A percentile compares a stretch with the other conserved stretches of the same genome.
Evolutionary conservation across 2,113 vertebrate genomes (phyloP).

Genomic region (Antechinus stuartii): DNA sequence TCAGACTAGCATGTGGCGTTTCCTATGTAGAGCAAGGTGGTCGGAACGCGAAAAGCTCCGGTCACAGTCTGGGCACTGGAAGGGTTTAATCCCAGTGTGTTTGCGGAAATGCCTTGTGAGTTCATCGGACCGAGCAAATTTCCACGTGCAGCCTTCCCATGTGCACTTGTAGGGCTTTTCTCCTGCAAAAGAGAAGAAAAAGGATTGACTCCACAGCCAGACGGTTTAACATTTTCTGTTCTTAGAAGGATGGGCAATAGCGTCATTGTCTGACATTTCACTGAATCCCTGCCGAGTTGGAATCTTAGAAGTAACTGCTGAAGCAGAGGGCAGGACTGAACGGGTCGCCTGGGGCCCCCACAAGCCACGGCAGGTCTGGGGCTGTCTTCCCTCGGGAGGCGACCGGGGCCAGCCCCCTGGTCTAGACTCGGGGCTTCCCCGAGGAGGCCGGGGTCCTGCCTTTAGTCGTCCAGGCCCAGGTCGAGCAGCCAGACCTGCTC

Average conservation of each 20-base stretch:
- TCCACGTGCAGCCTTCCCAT: conserved; percentile 99
- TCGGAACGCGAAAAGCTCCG: conserved; percentile 98
- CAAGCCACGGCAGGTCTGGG: no score
- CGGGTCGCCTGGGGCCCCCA: no score
- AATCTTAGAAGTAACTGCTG: no score
- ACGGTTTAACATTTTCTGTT: not conserved
- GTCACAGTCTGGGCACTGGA: conserved; percentile 98
- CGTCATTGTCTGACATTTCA: no score
- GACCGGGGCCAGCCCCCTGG: no score
- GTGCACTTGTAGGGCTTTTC: conserved; percentile 99
- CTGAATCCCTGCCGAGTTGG: no score
- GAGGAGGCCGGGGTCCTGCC: no score
- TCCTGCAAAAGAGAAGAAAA: conserved; percentile 84
- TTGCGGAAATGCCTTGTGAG: conserved; percentile 99
- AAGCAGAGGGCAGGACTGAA: no score
- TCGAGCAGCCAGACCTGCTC: no score
- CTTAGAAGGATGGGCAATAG: not conserved
- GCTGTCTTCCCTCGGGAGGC: no score
- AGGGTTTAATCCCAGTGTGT: conserved; percentile 98
- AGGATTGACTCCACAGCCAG: not conserved
- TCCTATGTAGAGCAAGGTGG: conserved; percentile 97
- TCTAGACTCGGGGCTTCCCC: no score
- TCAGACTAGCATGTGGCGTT: conserved; percentile 96
- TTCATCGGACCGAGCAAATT: conserved; percentile 98
- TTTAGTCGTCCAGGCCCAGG: no score